These are phyloP conservation scores for Argopecten irradians DNA, from an alignment of 1,140 invertebrate genomes.

Conservation along the genomic window DNA sequence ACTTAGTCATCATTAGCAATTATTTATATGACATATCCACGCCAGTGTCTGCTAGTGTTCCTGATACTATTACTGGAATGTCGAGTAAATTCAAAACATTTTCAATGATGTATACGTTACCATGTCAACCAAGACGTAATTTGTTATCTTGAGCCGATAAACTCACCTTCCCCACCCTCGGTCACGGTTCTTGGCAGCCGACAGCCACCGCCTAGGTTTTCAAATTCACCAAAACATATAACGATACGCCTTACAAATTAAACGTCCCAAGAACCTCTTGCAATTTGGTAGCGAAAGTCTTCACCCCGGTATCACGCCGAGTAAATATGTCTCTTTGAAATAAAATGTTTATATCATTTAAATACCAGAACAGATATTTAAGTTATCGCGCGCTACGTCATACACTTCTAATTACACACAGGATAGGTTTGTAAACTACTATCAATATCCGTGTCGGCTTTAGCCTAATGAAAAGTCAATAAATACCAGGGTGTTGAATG, in stretches of 20 bases:
- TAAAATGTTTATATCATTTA: background rate
- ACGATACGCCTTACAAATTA: background rate
- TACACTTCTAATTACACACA: background rate
- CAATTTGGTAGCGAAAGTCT: background rate
- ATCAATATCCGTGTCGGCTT: background rate
- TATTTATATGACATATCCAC: background rate
- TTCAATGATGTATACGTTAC: background rate
- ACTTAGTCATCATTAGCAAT: background rate
- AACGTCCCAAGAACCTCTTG: background rate
- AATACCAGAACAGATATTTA: background rate
- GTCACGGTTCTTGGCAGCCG: background rate
- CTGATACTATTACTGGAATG: background rate
- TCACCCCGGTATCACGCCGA: background rate
- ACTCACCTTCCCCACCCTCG: slow-evolving; percentile 12
- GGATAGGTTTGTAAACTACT: background rate
- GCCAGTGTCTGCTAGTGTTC: background rate
- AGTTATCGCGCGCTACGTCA: background rate
- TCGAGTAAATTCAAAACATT: background rate
- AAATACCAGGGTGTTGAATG: background rate
- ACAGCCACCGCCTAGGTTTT: background rate
- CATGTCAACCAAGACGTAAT: background rate
- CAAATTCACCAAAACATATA: background rate
- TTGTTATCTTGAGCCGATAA: background rate
- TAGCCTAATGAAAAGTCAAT: background rate
- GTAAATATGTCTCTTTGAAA: background rate